phyloP scores from a whole-genome alignment of 2,113 vertebrate genomes.

The Cacatua alba region DNA sequence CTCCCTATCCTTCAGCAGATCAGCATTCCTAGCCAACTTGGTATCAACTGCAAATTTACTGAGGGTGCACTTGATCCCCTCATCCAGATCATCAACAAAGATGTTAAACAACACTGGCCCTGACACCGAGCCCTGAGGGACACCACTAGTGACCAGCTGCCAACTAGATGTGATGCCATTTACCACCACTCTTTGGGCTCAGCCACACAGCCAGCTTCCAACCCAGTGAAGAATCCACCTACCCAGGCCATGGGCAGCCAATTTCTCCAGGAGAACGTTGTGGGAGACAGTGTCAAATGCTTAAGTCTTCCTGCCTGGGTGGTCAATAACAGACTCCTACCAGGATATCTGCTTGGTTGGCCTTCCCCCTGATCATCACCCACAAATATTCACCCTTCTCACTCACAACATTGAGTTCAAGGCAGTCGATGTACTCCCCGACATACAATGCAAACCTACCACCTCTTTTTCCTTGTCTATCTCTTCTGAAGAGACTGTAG shows the following conservation, averaged over 20 bases:
- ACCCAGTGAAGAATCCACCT: background rate
- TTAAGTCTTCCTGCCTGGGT: background rate
- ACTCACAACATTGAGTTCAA: background rate
- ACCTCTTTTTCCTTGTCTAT: background rate
- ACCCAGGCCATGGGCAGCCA: background rate
- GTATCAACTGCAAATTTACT: background rate
- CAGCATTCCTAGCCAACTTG: background rate
- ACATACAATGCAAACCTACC: background rate
- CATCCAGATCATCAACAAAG: background rate
- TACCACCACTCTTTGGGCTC: background rate
- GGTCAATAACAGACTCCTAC: background rate
- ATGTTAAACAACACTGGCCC: background rate
- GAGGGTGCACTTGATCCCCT: background rate
- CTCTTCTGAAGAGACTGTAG: background rate
- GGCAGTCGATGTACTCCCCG: background rate
- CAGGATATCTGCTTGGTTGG: background rate
- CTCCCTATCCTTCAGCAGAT: background rate
- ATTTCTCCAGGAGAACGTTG: background rate
- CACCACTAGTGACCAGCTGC: background rate
- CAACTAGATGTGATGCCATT: background rate
- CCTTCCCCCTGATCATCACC: background rate
- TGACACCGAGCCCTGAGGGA: background rate
- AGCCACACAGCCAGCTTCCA: background rate
- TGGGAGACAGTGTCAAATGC: background rate
- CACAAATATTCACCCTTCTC: background rate